Base-by-base conservation (phyloP, 2,113 vertebrate genomes). In the Pelvicachromis taeniatus region DNA sequence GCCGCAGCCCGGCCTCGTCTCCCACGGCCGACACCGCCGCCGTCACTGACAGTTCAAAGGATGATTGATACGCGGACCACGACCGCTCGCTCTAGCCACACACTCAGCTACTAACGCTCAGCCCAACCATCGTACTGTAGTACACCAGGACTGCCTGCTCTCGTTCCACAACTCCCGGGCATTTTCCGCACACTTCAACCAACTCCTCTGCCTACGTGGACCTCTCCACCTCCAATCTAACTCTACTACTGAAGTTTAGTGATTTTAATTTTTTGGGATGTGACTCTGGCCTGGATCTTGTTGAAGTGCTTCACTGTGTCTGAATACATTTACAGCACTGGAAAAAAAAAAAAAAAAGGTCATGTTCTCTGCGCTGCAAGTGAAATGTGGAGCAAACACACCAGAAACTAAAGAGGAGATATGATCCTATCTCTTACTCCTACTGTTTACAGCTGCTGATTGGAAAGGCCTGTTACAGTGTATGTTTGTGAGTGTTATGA, bases 101-200 rank as follows among this genome's bases (percentile, higher is more conserved):
- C 88, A 90, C 68, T 89, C 86, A 31, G 81, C 88, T 89, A 89
- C 89, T 92, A 90, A 90, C 48, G 58, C 75, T 87, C 33, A 82
- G 81, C 56, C 87, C 85, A 85, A 86, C 89, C 82, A 80, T 90
- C 26, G 88, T 92, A 89, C 91, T 93, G 85, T 92, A 91, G 89
- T 83, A 88, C 87, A 89, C 90, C 93, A 90, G 91, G 92, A 90
- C 93, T 92, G 91, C 89, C 89, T 91, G 90, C 85, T 92, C 85
- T 81, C 40, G 48, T 85, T 48, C 85, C 79, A 81, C 70, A 54
- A 80, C 50, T 89, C 89, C 86, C 80, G 81, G 88, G 85, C 90
- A 82, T 88, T 88, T 55, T 78, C 87, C 19, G 58, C 85, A 93
- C 90, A 92, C 78, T 88, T 75, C 53, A 83, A 87, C 84, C 48